Base-by-base conservation (phyloP, 53 echinoderm and acorn worm species). In the Stichopus horrens region DNA sequence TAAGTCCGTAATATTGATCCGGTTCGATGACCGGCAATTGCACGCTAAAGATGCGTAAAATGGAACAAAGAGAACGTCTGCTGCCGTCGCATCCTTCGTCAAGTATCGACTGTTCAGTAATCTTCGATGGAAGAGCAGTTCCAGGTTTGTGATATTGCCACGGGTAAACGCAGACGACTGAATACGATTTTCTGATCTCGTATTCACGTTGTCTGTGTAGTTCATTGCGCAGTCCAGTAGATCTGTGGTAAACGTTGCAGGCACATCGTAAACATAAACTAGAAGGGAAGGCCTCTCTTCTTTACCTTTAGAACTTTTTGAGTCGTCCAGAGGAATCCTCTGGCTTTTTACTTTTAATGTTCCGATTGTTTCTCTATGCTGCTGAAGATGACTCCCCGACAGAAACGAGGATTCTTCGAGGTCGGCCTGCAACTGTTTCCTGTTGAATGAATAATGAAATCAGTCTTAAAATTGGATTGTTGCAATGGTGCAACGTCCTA, bases 251-350 rank as follows among this genome's bases (percentile, higher is more conserved):
- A 96, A 96, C 89, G 83, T 90, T 52, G 87, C n/a, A 6, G 96
- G 96, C 58, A 94, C 91, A 75, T 94, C 94, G 82, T 96, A 96
- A 75, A 96, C 93, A 71, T 90, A 96, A 59, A 96, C 92, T 52
- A 89, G 76, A 89, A 96, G 92, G 53, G 92, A 77, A 7, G 95
- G 93, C 73, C 81, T 83, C n/a, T 88, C 56, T 14, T 5, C 67
- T 9, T 19, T 5, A 7, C 57, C 20, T 81, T 81, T n/a, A 10
- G 23, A 18, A 11, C 57, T 58, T 54, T 23, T 0, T 37, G 23
- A 9, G 7, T 77, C 13, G 21, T 56, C 56, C 22, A 21, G 21
- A 37, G 37, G 37, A 37, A 75, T 75, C 14, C 56, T 5, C 8
- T 57, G 71, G 5, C n/a, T 71, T 71, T 2, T 20, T 71, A 2